These are phyloP conservation scores for Vombatus ursinus DNA, from an alignment of 2,113 vertebrate genomes.

Conservation along the genomic window DNA sequence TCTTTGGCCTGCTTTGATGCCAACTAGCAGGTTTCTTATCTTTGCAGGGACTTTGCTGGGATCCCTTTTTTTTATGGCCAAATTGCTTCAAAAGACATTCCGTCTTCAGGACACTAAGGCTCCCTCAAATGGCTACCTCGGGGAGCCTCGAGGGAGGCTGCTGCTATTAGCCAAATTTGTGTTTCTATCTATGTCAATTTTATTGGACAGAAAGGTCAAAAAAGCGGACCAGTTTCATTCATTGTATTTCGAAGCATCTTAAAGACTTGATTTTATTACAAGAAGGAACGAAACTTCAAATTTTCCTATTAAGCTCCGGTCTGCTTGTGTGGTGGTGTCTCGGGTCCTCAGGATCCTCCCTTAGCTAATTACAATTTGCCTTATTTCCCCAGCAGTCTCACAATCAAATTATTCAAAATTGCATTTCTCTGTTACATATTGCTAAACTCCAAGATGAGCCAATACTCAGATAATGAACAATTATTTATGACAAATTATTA, in stretches of 20 bases:
- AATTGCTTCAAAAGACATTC: neutral
- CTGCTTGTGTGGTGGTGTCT: neutral
- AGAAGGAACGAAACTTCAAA: constrained; percentile 31
- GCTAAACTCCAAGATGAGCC: constrained; percentile 81
- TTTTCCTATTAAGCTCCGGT: constrained; percentile 44
- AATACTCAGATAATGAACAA: constrained; percentile 86
- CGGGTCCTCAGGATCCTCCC: constrained; percentile 32
- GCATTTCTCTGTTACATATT: constrained; percentile 73
- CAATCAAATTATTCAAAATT: constrained; percentile 77
- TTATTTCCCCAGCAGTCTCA: constrained; percentile 65
- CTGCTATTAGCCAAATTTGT: neutral
- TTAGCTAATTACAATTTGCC: constrained; percentile 61
- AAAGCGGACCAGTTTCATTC: neutral
- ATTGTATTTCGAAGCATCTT: constrained; percentile 1
- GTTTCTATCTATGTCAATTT: neutral
- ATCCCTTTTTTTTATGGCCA: neutral
- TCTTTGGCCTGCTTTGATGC: neutral
- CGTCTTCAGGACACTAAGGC: neutral
- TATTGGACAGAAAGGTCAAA: neutral
- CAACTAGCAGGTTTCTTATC: neutral
- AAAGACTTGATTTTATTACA: neutral
- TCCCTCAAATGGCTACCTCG: too few species aligned
- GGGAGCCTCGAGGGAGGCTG: neutral
- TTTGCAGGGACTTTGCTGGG: neutral
- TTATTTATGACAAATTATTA: constrained; percentile 91